phyloP scores from a whole-genome alignment of 2,888 invertebrate genomes.

The Tenthredo notha region DNA sequence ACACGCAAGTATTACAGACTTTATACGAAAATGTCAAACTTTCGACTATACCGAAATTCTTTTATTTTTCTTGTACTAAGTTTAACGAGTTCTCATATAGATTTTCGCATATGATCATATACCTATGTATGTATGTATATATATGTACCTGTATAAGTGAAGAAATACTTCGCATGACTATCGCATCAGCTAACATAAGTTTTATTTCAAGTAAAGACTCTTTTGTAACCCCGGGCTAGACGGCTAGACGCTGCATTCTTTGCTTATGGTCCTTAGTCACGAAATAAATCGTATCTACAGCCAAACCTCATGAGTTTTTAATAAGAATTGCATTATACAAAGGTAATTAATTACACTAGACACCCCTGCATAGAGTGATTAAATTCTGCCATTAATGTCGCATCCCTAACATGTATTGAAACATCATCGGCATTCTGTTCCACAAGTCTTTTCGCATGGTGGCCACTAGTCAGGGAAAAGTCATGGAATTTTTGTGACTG shows the following conservation, averaged over 20 bases:
- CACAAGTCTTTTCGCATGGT: too few relatives aligned
- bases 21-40: slow-evolving; percentile 49
- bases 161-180: slow-evolving; percentile 29
- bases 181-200: not conserved
- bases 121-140: not conserved
- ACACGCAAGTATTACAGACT: slow-evolving; percentile 19
- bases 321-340: slow-evolving; percentile 14
- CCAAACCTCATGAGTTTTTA: slow-evolving; percentile 4
- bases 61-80: not conserved
- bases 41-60: not conserved
- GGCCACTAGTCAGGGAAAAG: too few relatives aligned
- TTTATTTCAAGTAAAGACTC: slow-evolving; percentile 5
- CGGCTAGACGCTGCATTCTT: slow-evolving; percentile 3
- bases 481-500: too few relatives aligned
- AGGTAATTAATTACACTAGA: not conserved
- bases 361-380: not conserved
- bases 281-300: not conserved
- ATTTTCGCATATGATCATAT: slow-evolving; percentile 9
- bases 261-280: slow-evolving; percentile 38
- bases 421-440: too few relatives aligned
- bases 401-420: not conserved
- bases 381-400: not conserved
- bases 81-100: slow-evolving; percentile 38
- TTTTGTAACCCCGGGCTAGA: slow-evolving; percentile 27
- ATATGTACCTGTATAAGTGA: not conserved